Evolutionary conservation across 2,797 vertebrate species (phyloP), one percentile per base, ranked within the genome.

Genomic region (Hemitrygon akajei): DNA sequence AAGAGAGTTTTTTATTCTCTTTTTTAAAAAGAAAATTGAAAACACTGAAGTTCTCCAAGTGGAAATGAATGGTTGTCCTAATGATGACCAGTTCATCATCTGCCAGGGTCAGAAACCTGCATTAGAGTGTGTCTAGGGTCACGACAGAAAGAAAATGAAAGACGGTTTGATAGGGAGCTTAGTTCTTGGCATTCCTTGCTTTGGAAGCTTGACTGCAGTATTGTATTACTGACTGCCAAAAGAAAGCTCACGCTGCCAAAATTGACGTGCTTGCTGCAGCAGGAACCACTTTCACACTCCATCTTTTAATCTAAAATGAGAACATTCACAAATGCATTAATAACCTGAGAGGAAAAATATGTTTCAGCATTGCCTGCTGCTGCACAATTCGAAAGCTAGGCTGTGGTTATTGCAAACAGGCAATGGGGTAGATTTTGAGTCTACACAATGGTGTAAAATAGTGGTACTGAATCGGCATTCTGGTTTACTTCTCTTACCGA

Each of bases 161-260:
- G 37, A 18, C 82, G n/a, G 58, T 86, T 86, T 86, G 30, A 6
- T 86, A 56, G 82, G 81, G 56, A 86, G 56, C 27, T 86, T 27
- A 86, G 27, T 86, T 58, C 56, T 27, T 60, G 82, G 56, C 82
- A 63, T 86, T 30, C 82, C 82, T 56, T 60, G 27, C 56, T 60
- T 63, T 4, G 27, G 60, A n/a, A 14, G 56, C 82, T 63, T 60
- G 11, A 27, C 82, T 86, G 82, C 82, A 86, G 82, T n/a, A n/a
- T 27, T 86, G 58, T 27, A 56, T 86, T 86, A 63, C 18, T 86
- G 82, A 86, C 82, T 86, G 82, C 82, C 82, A 86, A 86, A 56
- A 18, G 82, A n/a, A 60, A n/a, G 27, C 82, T 60, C 82, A 86
- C 25, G 14, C 58, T 86, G 82, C 82, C 82, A 86, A 86, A 63